A percentile compares a stretch with the other conserved stretches of the same genome.
Conservation (phyloP, 2,888 invertebrate genomes). For the Carterocephalus palaemon region DNA sequence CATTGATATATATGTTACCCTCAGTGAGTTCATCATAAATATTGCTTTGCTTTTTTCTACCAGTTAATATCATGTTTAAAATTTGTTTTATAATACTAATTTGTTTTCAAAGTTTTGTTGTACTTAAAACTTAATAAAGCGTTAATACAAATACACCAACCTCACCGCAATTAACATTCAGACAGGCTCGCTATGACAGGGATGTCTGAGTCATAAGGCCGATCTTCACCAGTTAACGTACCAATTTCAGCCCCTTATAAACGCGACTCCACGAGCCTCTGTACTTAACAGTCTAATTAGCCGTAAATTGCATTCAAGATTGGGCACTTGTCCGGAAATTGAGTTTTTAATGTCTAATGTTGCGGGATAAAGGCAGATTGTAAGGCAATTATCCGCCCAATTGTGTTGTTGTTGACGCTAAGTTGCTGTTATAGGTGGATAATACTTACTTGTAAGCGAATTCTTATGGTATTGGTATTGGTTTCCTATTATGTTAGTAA, state of each 20-base stretch:
- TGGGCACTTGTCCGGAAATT: conserved; percentile 66
- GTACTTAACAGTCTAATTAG: conserved; percentile 72
- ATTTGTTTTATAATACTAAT: no score
- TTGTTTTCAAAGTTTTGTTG: no score
- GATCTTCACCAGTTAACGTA: conserved; percentile 28
- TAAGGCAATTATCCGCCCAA: conserved; percentile 46
- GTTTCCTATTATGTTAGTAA: no score
- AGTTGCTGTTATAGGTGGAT: conserved; percentile 7
- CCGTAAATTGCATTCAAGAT: conserved; percentile 71
- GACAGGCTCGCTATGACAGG: conserved; percentile 6
- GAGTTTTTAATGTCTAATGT: conserved; percentile 73
- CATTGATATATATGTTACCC: no score
- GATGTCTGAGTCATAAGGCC: conserved; percentile 35
- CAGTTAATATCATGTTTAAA: no score
- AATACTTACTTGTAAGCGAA: conserved; percentile 4
- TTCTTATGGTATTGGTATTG: no score
- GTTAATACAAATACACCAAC: no score
- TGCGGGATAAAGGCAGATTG: conserved; percentile 61
- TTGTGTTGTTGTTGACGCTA: conserved; percentile 16
- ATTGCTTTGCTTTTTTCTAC: no score
- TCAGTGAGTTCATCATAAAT: no score
- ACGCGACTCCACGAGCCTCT: conserved; percentile 39
- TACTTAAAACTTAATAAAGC: no score
- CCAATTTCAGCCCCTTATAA: conserved; percentile 16
- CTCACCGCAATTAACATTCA: conserved; percentile 8